phyloP scores from a whole-genome alignment of 2,113 vertebrate genomes.

The Corythoichthys haematopterus region DNA sequence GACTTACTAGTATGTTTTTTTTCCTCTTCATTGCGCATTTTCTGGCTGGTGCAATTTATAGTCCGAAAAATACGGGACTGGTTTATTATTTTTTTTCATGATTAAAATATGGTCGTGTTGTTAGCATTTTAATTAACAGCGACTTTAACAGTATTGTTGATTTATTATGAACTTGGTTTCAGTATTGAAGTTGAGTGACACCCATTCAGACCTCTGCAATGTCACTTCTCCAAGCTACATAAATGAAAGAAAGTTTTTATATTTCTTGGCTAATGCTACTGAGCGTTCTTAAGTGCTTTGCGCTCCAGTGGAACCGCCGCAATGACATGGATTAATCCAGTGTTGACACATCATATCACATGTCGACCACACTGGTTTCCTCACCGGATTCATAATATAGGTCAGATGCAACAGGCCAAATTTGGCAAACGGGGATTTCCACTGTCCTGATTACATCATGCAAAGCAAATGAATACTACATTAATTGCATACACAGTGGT shows the following conservation, averaged over 20 bases:
- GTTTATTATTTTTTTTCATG: neutral
- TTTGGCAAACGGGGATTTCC: slow-evolving; percentile 9
- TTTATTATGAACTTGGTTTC: neutral
- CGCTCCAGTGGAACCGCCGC: neutral
- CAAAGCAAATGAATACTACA: neutral
- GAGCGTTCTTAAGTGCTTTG: slow-evolving; percentile 6
- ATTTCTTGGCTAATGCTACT: neutral
- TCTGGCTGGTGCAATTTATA: no score
- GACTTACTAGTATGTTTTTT: no score
- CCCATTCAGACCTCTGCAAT: neutral
- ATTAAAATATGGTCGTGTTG: neutral
- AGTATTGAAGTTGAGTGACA: neutral
- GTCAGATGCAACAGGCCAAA: neutral
- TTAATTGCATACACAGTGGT: neutral
- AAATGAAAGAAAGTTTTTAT: neutral
- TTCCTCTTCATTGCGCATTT: no score
- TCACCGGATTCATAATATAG: slow-evolving; percentile 1
- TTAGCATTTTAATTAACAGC: neutral
- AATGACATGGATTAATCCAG: slow-evolving; percentile 6
- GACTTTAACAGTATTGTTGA: neutral
- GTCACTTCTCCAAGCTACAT: neutral
- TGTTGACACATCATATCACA: slow-evolving; percentile 11
- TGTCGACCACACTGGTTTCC: neutral
- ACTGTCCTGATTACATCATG: slow-evolving; percentile 5
- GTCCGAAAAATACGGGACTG: no score